Conservation (phyloP, 2,797 vertebrate genomes). For the Scolopax bukidnonensis region DNA sequence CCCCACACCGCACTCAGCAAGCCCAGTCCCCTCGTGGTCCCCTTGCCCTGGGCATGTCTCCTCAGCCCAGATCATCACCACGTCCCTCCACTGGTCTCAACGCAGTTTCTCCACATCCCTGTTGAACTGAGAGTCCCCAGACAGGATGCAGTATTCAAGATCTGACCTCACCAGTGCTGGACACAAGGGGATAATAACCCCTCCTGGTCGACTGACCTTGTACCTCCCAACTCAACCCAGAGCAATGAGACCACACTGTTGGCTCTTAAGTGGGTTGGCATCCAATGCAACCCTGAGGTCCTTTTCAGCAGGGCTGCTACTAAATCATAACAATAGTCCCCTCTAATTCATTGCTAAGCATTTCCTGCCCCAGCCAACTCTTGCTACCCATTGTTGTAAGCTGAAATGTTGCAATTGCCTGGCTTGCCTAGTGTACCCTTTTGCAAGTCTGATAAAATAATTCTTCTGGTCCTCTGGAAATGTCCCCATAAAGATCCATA, state of each 20-base stretch:
- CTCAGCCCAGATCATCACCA: fast-evolving
- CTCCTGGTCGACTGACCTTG: no score
- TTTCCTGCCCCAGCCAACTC: neutral
- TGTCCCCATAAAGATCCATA: neutral
- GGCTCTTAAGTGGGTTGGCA: neutral
- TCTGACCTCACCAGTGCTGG: neutral
- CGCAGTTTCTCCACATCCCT: neutral
- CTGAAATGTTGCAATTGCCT: neutral
- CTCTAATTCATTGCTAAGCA: neutral
- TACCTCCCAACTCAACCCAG: neutral
- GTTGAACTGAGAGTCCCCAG: neutral
- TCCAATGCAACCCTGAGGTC: neutral
- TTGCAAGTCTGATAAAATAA: neutral
- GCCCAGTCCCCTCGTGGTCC: fast-evolving
- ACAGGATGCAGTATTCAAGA: neutral
- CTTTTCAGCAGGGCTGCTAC: neutral
- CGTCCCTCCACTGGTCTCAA: neutral
- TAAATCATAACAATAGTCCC: neutral
- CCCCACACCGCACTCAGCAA: neutral
- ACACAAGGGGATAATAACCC: neutral
- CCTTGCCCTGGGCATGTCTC: neutral
- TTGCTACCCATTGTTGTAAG: neutral
- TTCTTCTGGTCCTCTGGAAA: neutral
- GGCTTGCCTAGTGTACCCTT: neutral
- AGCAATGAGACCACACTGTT: neutral